A percentile compares a stretch with the other conserved stretches of the same genome.
Evolutionary conservation across 2,113 vertebrate genomes (phyloP).

Genomic region (Cettia cetti): DNA sequence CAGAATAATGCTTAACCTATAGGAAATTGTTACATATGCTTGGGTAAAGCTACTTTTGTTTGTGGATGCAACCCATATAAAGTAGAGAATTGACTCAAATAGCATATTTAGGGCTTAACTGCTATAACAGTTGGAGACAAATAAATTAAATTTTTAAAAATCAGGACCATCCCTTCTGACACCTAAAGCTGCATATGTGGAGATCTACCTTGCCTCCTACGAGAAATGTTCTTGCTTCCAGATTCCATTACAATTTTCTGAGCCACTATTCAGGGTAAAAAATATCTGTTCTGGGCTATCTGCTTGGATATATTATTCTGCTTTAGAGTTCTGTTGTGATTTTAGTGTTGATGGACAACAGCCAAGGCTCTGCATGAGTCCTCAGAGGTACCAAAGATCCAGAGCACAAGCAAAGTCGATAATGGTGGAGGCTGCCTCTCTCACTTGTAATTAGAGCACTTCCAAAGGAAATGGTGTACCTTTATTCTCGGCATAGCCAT

Average conservation of each 20-base stretch:
- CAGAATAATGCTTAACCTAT: not conserved
- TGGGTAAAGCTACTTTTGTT: not conserved
- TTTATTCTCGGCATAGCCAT: not conserved
- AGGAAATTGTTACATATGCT: not conserved
- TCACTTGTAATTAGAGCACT: not conserved
- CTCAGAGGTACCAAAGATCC: not conserved
- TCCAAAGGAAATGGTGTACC: not conserved
- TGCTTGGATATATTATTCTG: not conserved
- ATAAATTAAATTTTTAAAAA: not conserved
- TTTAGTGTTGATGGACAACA: not conserved
- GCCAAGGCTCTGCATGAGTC: not conserved
- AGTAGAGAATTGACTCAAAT: not conserved
- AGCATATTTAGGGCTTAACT: not conserved
- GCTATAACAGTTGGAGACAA: not conserved
- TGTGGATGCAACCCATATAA: not conserved
- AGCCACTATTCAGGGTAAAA: not conserved
- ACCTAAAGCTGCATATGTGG: not conserved
- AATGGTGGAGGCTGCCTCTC: not conserved
- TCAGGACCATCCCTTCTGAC: not conserved
- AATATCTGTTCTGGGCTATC: not conserved
- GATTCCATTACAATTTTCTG: not conserved
- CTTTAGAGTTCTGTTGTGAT: not conserved
- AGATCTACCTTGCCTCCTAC: not conserved
- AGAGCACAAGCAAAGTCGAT: accelerated
- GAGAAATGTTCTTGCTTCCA: not conserved